Evolutionary conservation across 2,113 vertebrate species (phyloP), one percentile per base, ranked within the genome.

Genomic region (Ramphastos sulfuratus): DNA sequence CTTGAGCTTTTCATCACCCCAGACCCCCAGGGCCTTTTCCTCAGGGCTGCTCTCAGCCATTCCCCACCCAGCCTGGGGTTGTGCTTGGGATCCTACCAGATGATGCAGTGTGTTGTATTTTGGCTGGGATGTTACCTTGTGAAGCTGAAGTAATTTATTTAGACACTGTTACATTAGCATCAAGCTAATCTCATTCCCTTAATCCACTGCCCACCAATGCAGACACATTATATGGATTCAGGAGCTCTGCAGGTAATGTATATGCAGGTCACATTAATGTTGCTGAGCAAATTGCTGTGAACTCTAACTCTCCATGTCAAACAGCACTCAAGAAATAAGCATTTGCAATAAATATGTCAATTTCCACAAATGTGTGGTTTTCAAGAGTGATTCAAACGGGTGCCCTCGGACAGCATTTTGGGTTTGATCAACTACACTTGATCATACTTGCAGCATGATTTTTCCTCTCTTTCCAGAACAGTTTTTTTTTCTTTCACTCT

Each of bases 61-160:
- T 39, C 37, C 9, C 37, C 37, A 39, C 37, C 37, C 37, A 39
- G 37, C 37, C 37, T 39, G 37, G 37, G 10, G 37, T 39, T 39
- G 37, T 39, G 37, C 37, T 39, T 39, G 37, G 37, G 37, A 39
- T 2, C 33, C 77, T 91, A 39, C 70, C 89, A 93, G 59, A 78
- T 91, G 87, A 27, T 75, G 27, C 65, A 83, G 56, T 35, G 5
- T 89, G 89, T 78, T 92, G 18, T 87, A 55, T 37, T 73, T 94
- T 96, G 42, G 70, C 94, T 90, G 33, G 61, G 59, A 69, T 90
- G 63, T 71, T 94, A 94, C 97, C 87, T 95, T 54, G 86, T 91
- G 87, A 95, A 94, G 83, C 72, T 95, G 92, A 97, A 96, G 82
- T 95, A 2, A 82, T 81, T 96, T 92, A 94, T 95, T 87, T 94